These are phyloP conservation scores for Cryptus armator DNA, from an alignment of 2,888 invertebrate species.

Conservation along the genomic window DNA sequence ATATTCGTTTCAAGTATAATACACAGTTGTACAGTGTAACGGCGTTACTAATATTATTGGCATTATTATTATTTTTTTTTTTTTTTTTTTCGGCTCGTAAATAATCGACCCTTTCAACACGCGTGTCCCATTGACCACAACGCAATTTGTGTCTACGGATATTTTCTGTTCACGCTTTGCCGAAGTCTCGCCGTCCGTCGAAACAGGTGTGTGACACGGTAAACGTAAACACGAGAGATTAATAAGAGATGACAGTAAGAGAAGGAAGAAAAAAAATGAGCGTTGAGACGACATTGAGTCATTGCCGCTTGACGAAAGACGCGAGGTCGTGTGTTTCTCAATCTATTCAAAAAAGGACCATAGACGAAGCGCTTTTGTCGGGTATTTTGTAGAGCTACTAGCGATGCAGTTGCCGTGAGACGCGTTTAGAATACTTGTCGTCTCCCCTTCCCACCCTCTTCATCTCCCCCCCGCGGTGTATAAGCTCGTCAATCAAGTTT, in stretches of 20 bases:
- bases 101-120: conserved; percentile 40
- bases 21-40: background rate
- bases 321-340: conserved; percentile 51
- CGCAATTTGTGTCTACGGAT: background rate
- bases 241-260: background rate
- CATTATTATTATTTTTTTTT: background rate
- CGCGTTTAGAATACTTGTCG: background rate
- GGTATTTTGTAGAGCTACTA: background rate
- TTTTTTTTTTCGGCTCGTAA: conserved; percentile 1
- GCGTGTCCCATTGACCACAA: conserved; percentile 4
- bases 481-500: conserved; percentile 34
- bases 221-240: conserved; percentile 31
- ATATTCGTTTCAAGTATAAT: background rate
- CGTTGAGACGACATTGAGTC: conserved; percentile 31
- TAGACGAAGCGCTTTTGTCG: conserved; percentile 30
- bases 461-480: background rate
- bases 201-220: conserved; percentile 5
- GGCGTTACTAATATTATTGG: conserved; percentile 2
- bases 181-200: background rate
- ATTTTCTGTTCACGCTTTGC: background rate
- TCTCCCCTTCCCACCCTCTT: background rate
- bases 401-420: conserved; percentile 47
- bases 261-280: background rate
- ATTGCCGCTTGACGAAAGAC: conserved; percentile 44
- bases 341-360: conserved; percentile 49